phyloP scores from a whole-genome alignment of 2,888 invertebrate species.

The Plebejus melissa region DNA sequence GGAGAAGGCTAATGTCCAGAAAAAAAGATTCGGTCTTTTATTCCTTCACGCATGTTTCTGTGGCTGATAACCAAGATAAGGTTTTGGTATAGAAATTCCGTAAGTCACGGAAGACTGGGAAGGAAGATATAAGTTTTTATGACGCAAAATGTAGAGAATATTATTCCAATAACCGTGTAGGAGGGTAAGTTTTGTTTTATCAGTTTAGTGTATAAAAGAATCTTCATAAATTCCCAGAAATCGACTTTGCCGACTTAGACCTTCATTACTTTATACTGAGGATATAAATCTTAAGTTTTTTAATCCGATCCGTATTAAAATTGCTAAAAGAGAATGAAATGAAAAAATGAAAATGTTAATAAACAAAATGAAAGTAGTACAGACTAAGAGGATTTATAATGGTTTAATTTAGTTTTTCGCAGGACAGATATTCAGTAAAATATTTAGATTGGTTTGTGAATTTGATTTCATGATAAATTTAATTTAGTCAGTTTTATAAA shows the following conservation, averaged over 20 bases:
- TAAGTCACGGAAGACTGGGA: neutral
- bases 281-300: neutral
- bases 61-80: neutral
- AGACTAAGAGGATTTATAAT: neutral
- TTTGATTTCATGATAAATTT: constrained; percentile 1
- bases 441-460: constrained; percentile 21
- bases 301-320: neutral
- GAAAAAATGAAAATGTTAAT: constrained; percentile 1
- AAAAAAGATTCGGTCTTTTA: too few species aligned
- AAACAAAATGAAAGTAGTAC: constrained; percentile 7
- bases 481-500: neutral
- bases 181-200: neutral
- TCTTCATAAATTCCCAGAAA: neutral
- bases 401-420: constrained; percentile 19
- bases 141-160: neutral
- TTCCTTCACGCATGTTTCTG: too few species aligned
- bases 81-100: neutral
- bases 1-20: too few species aligned
- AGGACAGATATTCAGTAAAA: constrained; percentile 16
- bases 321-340: neutral
- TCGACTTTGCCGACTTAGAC: neutral
- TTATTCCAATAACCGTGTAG: neutral
- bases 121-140: neutral
- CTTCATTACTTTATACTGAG: neutral
- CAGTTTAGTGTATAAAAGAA: neutral